Evolutionary conservation across 2,888 invertebrate species (phyloP).

Genomic region (Heliconius hortense): DNA sequence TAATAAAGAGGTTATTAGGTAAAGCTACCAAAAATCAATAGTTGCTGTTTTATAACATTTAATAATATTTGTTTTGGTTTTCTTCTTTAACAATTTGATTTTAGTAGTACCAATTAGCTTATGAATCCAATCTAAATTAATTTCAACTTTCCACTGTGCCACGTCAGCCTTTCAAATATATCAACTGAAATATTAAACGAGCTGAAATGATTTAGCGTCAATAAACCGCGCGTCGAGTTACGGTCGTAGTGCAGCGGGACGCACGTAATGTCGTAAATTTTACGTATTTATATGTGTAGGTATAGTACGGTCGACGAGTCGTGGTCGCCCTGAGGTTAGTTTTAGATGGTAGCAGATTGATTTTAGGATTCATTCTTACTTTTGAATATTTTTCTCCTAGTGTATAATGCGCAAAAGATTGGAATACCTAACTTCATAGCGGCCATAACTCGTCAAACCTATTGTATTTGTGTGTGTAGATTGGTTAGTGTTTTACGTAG

Average conservation of each 20-base stretch:
- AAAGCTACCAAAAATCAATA: too few species aligned
- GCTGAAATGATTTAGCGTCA: slow-evolving; percentile 9
- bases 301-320: background rate
- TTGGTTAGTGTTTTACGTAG: background rate
- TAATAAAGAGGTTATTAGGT: too few species aligned
- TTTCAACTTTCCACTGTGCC: background rate
- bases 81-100: too few species aligned
- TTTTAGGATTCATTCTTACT: too few species aligned
- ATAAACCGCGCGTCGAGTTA: slow-evolving; percentile 5
- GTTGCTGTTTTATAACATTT: too few species aligned
- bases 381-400: background rate
- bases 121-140: background rate
- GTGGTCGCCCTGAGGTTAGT: background rate
- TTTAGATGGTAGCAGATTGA: too few species aligned
- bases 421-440: too few species aligned
- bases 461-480: background rate
- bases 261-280: background rate
- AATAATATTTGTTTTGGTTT: too few species aligned
- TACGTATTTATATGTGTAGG: background rate
- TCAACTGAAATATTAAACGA: slow-evolving; percentile 11
- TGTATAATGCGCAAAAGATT: background rate
- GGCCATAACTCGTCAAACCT: background rate
- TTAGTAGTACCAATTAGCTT: too few species aligned
- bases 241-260: background rate
- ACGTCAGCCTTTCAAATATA: background rate